A percentile compares a stretch with the other conserved stretches of the same genome.
Conservation (phyloP, 1,140 invertebrate genomes). For the Halesus radiatus region DNA sequence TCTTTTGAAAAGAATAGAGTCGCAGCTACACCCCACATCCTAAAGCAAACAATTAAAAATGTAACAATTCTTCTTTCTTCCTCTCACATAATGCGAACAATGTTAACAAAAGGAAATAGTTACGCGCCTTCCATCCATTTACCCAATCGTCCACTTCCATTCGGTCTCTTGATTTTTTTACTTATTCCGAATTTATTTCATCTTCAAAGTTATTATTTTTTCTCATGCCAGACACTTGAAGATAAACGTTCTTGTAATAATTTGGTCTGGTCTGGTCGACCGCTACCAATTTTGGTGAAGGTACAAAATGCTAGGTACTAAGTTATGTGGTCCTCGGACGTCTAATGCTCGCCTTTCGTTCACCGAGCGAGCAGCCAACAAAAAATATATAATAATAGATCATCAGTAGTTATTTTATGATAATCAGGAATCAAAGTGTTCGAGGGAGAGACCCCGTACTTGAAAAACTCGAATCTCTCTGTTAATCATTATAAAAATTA, state of each 20-base stretch:
- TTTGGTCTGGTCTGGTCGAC: too few species aligned
- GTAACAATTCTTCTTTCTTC: constrained; percentile 10
- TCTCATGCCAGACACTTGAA: neutral
- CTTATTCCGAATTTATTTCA: too few species aligned
- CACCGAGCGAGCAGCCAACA: neutral
- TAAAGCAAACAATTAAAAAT: constrained; percentile 19
- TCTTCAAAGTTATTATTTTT: neutral
- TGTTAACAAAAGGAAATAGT: constrained; percentile 22
- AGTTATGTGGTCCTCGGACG: neutral
- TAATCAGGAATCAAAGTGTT: constrained; percentile 15
- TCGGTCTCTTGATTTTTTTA: neutral
- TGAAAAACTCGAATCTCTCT: neutral
- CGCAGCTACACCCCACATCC: constrained; percentile 2
- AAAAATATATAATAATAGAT: constrained; percentile 13
- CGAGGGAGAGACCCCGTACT: neutral
- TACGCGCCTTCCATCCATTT: constrained; percentile 12
- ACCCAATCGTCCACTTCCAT: constrained; percentile 2
- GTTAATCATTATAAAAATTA: neutral
- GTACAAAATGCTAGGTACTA: neutral
- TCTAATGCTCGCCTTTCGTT: neutral
- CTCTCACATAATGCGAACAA: neutral
- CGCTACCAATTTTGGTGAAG: constrained; percentile 1
- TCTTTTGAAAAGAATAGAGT: constrained; percentile 1
- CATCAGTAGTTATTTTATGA: constrained; percentile 5
- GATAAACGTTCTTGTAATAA: neutral